Percentiles rank a stretch among this genome's conserved stretches.
Evolutionary conservation across 2,113 vertebrate species (phyloP).

Genomic region (Tautogolabrus adspersus): DNA sequence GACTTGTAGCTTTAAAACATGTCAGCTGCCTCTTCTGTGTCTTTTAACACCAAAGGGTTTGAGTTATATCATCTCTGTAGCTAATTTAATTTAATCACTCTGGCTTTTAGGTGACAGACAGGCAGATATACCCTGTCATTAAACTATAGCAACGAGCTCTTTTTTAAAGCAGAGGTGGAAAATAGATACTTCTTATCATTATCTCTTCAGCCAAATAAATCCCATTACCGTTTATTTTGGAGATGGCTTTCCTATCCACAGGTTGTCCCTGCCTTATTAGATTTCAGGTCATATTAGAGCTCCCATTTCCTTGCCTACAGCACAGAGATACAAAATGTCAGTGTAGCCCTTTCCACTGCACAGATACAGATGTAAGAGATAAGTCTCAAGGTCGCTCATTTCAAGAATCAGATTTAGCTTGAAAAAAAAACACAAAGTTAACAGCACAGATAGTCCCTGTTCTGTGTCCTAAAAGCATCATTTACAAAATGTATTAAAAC

Average conservation of each 20-base stretch:
- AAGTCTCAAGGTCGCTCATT: conserved; percentile 18
- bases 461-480: conserved; percentile 44
- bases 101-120: conserved; percentile 58
- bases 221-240: conserved; percentile 26
- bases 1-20: conserved; percentile 49
- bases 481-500: conserved; percentile 43
- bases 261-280: conserved; percentile 51
- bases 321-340: conserved; percentile 54
- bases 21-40: conserved; percentile 25
- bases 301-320: conserved; percentile 38
- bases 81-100: conserved; percentile 47
- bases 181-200: conserved; percentile 48
- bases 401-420: not conserved
- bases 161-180: conserved; percentile 42
- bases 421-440: conserved; percentile 46
- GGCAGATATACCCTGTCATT: conserved; percentile 47
- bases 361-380: conserved; percentile 42
- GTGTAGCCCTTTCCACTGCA: conserved; percentile 34
- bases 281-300: conserved; percentile 51
- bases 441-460: conserved; percentile 16
- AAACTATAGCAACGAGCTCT: conserved; percentile 32
- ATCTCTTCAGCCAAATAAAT: conserved; percentile 55
- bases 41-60: conserved; percentile 53
- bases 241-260: conserved; percentile 33
- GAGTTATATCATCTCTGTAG: conserved; percentile 41